These are phyloP conservation scores for Drosophila malerkotliana DNA, from an alignment of 1,140 invertebrate species.

Conservation along the genomic window DNA sequence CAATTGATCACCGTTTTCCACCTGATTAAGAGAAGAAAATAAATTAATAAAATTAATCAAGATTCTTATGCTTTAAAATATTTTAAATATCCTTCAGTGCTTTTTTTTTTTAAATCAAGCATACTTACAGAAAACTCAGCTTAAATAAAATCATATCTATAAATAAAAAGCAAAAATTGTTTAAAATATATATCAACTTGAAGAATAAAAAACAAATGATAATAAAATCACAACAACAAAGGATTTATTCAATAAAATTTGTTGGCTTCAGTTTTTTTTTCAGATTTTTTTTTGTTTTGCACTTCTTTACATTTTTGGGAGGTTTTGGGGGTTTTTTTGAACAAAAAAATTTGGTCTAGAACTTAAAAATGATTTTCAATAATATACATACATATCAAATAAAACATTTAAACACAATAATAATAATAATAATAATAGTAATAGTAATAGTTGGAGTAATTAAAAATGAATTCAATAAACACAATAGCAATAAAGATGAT, in stretches of 20 bases:
- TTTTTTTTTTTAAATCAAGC: not conserved
- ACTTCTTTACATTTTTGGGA: constrained; percentile 4
- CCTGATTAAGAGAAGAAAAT: constrained; percentile 75
- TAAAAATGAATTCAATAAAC: constrained; percentile 45
- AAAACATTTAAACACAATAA: constrained; percentile 64
- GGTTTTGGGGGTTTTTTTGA: not conserved
- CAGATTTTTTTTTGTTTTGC: not conserved
- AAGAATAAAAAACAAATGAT: constrained; percentile 46
- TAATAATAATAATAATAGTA: constrained; percentile 40
- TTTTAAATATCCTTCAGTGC: not conserved
- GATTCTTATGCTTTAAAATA: not conserved
- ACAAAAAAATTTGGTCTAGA: constrained; percentile 61
- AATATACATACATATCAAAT: constrained; percentile 34
- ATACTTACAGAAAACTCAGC: constrained; percentile 1
- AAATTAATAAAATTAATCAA: not conserved
- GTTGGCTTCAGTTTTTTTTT: constrained; percentile 29
- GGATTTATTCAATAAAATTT: constrained; percentile 65
- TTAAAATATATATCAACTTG: not conserved
- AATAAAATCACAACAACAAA: constrained; percentile 77
- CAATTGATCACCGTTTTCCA: constrained; percentile 88
- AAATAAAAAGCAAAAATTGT: constrained; percentile 8
- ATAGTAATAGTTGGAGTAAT: constrained; percentile 32
- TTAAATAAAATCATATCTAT: constrained; percentile 1
- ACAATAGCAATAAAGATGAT: constrained; percentile 48
- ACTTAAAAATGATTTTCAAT: constrained; percentile 45